These are phyloP conservation scores for Alosa sapidissima DNA, from an alignment of 2,797 vertebrate species.

Conservation along the genomic window DNA sequence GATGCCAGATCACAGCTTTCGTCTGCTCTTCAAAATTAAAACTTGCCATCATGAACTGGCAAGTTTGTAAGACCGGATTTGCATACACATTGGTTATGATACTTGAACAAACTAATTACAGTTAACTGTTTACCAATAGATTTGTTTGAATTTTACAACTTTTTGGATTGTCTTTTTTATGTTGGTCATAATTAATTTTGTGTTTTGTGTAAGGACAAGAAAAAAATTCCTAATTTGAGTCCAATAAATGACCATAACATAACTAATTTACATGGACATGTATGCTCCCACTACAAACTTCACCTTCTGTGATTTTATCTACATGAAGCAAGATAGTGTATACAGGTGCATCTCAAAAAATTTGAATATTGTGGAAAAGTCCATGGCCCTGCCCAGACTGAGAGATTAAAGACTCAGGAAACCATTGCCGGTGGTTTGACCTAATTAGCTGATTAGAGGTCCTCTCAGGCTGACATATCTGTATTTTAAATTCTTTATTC, in stretches of 20 bases:
- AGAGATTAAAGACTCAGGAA: too few species aligned
- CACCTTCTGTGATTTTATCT: neutral
- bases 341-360: too few species aligned
- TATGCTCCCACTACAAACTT: neutral
- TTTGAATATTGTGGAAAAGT: too few species aligned
- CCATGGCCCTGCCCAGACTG: too few species aligned
- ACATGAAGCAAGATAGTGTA: neutral
- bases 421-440: too few species aligned
- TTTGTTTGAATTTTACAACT: slow-evolving; percentile 43
- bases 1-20: slow-evolving; percentile 53
- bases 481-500: too few species aligned
- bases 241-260: neutral
- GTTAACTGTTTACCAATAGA: slow-evolving; percentile 52
- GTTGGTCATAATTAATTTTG: neutral
- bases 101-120: slow-evolving; percentile 53
- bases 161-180: neutral
- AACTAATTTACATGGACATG: neutral
- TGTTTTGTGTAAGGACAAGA: neutral
- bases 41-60: slow-evolving; percentile 54
- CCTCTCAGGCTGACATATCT: too few species aligned
- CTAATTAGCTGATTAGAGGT: too few species aligned
- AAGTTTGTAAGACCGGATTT: slow-evolving; percentile 58
- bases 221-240: neutral
- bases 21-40: slow-evolving; percentile 63
- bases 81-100: slow-evolving; percentile 55